These are phyloP conservation scores for Apocrypta bakeri DNA, from an alignment of 1,140 invertebrate species.

Conservation along the genomic window DNA sequence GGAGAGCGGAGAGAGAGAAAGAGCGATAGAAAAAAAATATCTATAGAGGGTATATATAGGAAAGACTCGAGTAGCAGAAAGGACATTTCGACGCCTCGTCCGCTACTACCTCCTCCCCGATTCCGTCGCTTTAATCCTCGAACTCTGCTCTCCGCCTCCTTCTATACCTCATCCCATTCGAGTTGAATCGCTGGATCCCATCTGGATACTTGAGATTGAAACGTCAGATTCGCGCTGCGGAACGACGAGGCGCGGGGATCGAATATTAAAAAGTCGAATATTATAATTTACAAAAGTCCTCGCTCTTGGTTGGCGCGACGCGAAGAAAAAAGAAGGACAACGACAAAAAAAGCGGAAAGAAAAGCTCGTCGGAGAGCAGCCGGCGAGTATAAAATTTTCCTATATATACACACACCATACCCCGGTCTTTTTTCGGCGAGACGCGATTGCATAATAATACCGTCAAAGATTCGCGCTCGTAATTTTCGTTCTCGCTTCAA, in stretches of 20 bases:
- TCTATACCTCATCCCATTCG: not conserved
- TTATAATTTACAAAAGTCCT: conserved; percentile 65
- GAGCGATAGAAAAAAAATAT: not conserved
- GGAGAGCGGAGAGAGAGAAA: not conserved
- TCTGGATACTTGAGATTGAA: conserved; percentile 74
- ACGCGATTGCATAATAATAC: conserved; percentile 43
- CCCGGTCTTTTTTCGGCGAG: not conserved
- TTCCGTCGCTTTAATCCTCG: conserved; percentile 41
- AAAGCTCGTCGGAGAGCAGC: conserved; percentile 1
- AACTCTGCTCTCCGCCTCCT: not conserved
- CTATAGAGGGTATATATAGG: no score
- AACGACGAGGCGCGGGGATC: conserved; percentile 56
- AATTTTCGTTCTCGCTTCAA: not conserved
- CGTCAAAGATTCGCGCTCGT: not conserved
- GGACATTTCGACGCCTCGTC: conserved; percentile 32
- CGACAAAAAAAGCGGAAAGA: not conserved
- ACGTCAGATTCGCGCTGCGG: conserved; percentile 68
- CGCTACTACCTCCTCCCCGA: not conserved
- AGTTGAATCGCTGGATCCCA: conserved; percentile 64
- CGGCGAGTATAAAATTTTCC: not conserved
- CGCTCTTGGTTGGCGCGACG: not conserved
- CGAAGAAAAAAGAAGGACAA: conserved; percentile 1
- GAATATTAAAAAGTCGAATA: conserved; percentile 69
- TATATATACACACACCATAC: conserved; percentile 4
- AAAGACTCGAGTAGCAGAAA: conserved; percentile 16